These are phyloP conservation scores for Prinia subflava DNA, from an alignment of 2,113 vertebrate species.

Conservation along the genomic window DNA sequence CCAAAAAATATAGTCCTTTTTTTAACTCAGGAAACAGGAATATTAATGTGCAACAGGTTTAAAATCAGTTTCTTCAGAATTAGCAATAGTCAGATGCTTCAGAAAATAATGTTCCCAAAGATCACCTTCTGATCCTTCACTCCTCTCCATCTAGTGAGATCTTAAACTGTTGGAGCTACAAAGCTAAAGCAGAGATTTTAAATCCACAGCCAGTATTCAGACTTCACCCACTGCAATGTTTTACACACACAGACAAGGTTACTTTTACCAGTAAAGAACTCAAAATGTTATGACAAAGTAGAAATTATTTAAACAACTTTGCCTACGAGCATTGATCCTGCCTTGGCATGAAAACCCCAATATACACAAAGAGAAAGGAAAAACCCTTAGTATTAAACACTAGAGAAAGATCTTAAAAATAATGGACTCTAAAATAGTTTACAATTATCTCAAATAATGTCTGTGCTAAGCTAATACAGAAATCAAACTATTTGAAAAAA, in stretches of 20 bases:
- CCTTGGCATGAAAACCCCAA: neutral
- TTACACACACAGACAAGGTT: neutral
- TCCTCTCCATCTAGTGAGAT: neutral
- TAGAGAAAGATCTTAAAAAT: neutral
- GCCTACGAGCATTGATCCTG: neutral
- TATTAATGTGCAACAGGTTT: neutral
- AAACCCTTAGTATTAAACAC: neutral
- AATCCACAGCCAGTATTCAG: neutral
- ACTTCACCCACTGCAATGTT: neutral
- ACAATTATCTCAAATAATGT: neutral
- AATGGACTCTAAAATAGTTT: neutral
- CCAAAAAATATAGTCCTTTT: neutral
- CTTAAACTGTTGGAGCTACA: neutral
- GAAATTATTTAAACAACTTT: neutral
- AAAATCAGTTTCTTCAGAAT: neutral
- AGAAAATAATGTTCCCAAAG: neutral
- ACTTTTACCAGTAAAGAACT: neutral
- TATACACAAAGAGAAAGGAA: neutral
- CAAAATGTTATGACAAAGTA: neutral
- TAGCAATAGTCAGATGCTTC: neutral
- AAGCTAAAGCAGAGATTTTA: neutral
- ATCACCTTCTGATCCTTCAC: neutral
- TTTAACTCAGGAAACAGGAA: neutral
- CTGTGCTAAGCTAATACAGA: neutral
- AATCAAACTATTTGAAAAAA: neutral